Percentiles rank a stretch among this genome's conserved stretches.
Conservation (phyloP, 2,113 vertebrate genomes). For the Siphamia tubifer region DNA sequence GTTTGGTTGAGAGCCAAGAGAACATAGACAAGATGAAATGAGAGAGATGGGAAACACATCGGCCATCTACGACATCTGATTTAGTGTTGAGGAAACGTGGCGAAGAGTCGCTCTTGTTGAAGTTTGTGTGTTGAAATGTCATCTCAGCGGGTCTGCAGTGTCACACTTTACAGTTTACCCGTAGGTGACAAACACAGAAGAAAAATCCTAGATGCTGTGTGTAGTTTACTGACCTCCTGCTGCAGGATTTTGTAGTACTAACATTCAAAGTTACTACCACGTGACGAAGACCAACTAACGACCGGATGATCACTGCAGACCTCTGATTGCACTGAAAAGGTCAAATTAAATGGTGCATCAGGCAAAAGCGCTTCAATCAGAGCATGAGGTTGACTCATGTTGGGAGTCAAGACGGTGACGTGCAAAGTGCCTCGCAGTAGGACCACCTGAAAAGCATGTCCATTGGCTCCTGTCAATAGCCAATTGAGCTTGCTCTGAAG, state of each 20-base stretch:
- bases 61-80: conserved; percentile 17
- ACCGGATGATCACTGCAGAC: conserved; percentile 12
- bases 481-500: too few relatives aligned
- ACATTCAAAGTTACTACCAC: not conserved
- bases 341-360: not conserved
- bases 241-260: not conserved
- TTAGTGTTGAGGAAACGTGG: not conserved
- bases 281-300: conserved; percentile 6
- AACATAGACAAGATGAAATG: not conserved
- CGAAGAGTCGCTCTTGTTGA: not conserved
- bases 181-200: not conserved
- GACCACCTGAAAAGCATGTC: too few relatives aligned
- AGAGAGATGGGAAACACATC: not conserved
- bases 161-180: not conserved
- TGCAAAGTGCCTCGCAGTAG: too few relatives aligned
- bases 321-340: conserved; percentile 9
- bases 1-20: not conserved
- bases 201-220: not conserved
- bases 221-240: not conserved
- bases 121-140: not conserved
- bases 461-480: too few relatives aligned
- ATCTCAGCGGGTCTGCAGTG: not conserved
- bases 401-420: too few relatives aligned
- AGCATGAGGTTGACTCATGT: too few relatives aligned
- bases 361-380: not conserved